Percentiles rank a stretch among this genome's conserved stretches.
phyloP scores from a whole-genome alignment of 2,797 vertebrate genomes.

The Lepilemur septentrionalis region DNA sequence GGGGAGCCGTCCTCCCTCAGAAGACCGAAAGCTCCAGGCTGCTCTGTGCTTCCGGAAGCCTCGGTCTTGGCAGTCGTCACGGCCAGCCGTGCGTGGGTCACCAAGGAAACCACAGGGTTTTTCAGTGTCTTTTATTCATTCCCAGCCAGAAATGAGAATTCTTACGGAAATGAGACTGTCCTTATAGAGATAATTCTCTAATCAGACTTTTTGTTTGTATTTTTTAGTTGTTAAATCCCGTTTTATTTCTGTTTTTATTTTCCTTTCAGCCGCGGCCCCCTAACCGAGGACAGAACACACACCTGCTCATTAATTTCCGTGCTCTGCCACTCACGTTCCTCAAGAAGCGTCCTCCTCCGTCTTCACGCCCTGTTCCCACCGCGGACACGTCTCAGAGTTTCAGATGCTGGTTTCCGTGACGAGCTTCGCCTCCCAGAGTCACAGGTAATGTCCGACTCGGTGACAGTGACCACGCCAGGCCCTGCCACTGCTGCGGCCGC shows the following conservation, averaged over 20 bases:
- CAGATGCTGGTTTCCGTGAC: fast-evolving
- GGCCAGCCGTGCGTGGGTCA: fast-evolving
- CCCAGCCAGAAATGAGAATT: not conserved
- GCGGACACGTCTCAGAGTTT: not conserved
- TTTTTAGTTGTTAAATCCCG: not conserved
- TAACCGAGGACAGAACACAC: no score
- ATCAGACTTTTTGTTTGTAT: not conserved
- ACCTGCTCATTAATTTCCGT: fast-evolving
- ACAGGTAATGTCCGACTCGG: fast-evolving
- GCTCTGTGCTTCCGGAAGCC: fast-evolving
- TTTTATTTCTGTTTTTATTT: not conserved
- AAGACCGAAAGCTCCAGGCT: not conserved
- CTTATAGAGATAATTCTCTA: fast-evolving
- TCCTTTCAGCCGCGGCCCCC: not conserved
- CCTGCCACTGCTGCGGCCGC: not conserved
- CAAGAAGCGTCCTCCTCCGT: fast-evolving
- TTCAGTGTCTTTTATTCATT: fast-evolving
- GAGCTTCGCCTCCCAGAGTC: not conserved
- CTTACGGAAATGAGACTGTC: not conserved
- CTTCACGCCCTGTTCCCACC: fast-evolving
- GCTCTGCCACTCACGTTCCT: fast-evolving
- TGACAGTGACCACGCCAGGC: fast-evolving
- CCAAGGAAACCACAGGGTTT: fast-evolving
- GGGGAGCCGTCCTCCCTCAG: no score
- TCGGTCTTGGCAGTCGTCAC: fast-evolving